Evolutionary conservation across 1,140 invertebrate genomes (phyloP).

Genomic region (Drosophila sucinea): DNA sequence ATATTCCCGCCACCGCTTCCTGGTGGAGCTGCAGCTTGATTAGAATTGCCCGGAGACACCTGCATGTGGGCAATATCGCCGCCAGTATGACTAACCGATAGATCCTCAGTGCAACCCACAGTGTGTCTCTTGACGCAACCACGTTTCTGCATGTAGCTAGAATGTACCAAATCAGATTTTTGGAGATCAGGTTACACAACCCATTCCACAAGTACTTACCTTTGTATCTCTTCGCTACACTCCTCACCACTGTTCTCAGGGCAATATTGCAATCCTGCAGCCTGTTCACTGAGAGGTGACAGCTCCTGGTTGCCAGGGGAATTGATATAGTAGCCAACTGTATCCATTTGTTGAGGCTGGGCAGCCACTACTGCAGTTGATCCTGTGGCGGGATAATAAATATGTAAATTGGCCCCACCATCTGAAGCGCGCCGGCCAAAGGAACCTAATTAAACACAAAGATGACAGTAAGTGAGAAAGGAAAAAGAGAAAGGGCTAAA

Average conservation of each 20-base stretch:
- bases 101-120: constrained; percentile 82
- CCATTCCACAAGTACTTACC: constrained; percentile 24
- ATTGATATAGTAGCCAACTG: constrained; percentile 66
- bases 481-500: neutral
- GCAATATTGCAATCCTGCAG: constrained; percentile 43
- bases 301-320: constrained; percentile 52
- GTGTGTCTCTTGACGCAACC: constrained; percentile 88
- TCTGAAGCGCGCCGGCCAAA: constrained; percentile 97
- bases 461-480: neutral
- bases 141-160: constrained; percentile 89
- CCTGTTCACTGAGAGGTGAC: constrained; percentile 57
- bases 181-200: neutral
- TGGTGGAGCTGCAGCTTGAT: constrained; percentile 51
- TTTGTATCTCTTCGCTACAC: constrained; percentile 80
- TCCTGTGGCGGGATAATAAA: constrained; percentile 86
- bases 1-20: constrained; percentile 82
- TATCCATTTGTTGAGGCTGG: constrained; percentile 59
- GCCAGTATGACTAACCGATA: constrained; percentile 82
- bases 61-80: constrained; percentile 80
- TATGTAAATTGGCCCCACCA: constrained; percentile 96
- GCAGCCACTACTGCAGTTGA: constrained; percentile 28
- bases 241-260: constrained; percentile 64
- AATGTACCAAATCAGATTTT: neutral
- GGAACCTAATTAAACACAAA: constrained; percentile 84
- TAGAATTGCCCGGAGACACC: constrained; percentile 46